Percentiles rank a stretch among this genome's conserved stretches.
Conservation (phyloP, 53 echinoderm and acorn worm species). For the Zoroaster sp. region DNA sequence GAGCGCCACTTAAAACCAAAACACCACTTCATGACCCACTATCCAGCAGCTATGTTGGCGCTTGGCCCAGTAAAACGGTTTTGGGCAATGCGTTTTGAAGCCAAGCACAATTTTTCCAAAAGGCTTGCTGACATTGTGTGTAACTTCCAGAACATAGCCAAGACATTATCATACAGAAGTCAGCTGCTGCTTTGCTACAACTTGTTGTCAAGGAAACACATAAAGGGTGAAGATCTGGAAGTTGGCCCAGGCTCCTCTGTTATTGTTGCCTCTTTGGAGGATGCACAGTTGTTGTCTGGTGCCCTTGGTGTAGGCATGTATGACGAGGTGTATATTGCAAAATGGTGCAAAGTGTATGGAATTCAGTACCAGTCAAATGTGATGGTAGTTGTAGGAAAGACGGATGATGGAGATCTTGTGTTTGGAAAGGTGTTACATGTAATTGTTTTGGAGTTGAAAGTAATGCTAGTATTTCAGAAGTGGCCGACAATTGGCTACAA, state of each 20-base stretch:
- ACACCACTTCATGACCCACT: slow-evolving; percentile 62
- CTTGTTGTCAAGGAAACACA: background rate
- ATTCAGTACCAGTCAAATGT: background rate
- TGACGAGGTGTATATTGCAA: slow-evolving; percentile 34
- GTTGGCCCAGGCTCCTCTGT: slow-evolving; percentile 48
- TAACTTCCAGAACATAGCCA: slow-evolving; percentile 60
- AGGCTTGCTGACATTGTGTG: slow-evolving; percentile 55
- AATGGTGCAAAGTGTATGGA: slow-evolving; percentile 52
- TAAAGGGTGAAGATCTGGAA: background rate
- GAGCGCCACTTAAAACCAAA: slow-evolving; percentile 50
- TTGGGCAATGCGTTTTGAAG: slow-evolving; percentile 69
- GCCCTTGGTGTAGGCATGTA: slow-evolving; percentile 12
- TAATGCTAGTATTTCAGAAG: background rate
- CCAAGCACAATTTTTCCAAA: slow-evolving; percentile 51
- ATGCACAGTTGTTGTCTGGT: background rate
- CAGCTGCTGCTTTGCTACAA: slow-evolving; percentile 40
- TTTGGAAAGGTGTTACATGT: slow-evolving; percentile 33
- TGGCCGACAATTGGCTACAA: background rate
- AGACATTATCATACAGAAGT: slow-evolving; percentile 9
- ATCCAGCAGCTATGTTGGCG: slow-evolving; percentile 28
- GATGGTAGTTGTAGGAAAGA: slow-evolving; percentile 7
- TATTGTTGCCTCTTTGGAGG: slow-evolving; percentile 4
- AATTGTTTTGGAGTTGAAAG: background rate
- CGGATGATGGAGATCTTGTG: background rate
- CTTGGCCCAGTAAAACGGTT: slow-evolving; percentile 41